Percentiles rank a stretch among this genome's conserved stretches.
phyloP scores from a whole-genome alignment of 2,888 invertebrate genomes.

The Idaea biselata region DNA sequence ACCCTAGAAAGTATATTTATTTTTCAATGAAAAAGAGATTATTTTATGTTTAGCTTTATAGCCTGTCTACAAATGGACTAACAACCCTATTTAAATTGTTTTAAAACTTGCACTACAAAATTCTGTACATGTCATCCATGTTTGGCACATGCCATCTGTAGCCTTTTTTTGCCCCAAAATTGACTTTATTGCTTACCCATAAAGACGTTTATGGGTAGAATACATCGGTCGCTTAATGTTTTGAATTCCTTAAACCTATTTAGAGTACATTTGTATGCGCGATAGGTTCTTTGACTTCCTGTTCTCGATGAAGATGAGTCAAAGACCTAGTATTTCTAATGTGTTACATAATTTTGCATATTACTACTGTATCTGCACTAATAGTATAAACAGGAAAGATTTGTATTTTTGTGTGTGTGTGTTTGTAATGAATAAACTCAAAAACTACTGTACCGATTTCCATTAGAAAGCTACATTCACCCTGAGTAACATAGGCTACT shows the following conservation, averaged over 20 bases:
- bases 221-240: slow-evolving; percentile 19
- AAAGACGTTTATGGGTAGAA: slow-evolving; percentile 23
- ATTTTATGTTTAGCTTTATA: neutral
- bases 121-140: slow-evolving; percentile 12
- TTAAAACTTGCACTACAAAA: slow-evolving; percentile 11
- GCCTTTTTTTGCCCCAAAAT: slow-evolving; percentile 13
- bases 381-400: no score
- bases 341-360: no score
- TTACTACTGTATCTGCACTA: no score
- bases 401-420: no score
- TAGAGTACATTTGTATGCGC: slow-evolving; percentile 27
- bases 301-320: slow-evolving; percentile 16
- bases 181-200: slow-evolving; percentile 23
- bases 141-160: slow-evolving; percentile 15
- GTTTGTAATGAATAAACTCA: no score
- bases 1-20: no score
- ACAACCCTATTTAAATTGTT: slow-evolving; percentile 14
- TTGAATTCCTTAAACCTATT: slow-evolving; percentile 21
- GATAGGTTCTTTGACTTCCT: slow-evolving; percentile 22
- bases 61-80: slow-evolving; percentile 7
- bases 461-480: no score
- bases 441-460: no score
- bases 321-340: slow-evolving; percentile 14
- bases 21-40: neutral
- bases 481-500: no score